These are phyloP conservation scores for Odontomachus brunneus DNA, from an alignment of 1,140 invertebrate genomes.

Conservation along the genomic window DNA sequence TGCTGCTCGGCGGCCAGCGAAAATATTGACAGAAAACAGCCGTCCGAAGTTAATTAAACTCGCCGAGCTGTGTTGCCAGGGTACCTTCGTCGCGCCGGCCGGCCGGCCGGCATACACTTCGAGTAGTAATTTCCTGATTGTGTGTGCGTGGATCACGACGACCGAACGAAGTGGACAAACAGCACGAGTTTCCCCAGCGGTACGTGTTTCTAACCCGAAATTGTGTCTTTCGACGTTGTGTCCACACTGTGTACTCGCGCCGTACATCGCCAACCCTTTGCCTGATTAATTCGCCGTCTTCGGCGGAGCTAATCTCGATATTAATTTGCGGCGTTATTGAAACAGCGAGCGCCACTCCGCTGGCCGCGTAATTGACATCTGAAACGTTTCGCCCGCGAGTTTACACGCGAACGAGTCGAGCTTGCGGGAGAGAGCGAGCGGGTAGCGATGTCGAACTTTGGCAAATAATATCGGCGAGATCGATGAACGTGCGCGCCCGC, in stretches of 20 bases:
- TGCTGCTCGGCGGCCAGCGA: constrained; percentile 71
- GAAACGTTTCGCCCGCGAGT: neutral
- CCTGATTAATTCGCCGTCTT: constrained; percentile 54
- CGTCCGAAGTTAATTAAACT: constrained; percentile 82
- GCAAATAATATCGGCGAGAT: neutral
- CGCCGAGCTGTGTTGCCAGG: constrained; percentile 73
- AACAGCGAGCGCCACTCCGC: neutral
- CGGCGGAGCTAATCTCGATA: constrained; percentile 2
- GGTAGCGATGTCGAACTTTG: no score
- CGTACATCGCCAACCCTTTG: constrained; percentile 33
- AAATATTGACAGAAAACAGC: constrained; percentile 83
- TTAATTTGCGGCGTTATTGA: neutral
- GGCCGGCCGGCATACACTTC: constrained; percentile 70
- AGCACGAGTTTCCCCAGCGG: constrained; percentile 72
- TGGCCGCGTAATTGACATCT: neutral
- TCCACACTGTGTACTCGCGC: constrained; percentile 49
- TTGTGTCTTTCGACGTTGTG: constrained; percentile 67
- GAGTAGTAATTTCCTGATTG: constrained; percentile 81
- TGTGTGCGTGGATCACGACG: constrained; percentile 73
- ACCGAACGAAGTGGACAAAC: constrained; percentile 78
- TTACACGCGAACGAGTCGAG: no score
- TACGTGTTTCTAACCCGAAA: constrained; percentile 73
- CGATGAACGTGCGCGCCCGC: neutral
- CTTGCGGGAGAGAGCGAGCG: no score
- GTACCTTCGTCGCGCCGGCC: constrained; percentile 65